phyloP scores from a whole-genome alignment of 2,888 invertebrate species.

The Lasioglossum figueresi region DNA sequence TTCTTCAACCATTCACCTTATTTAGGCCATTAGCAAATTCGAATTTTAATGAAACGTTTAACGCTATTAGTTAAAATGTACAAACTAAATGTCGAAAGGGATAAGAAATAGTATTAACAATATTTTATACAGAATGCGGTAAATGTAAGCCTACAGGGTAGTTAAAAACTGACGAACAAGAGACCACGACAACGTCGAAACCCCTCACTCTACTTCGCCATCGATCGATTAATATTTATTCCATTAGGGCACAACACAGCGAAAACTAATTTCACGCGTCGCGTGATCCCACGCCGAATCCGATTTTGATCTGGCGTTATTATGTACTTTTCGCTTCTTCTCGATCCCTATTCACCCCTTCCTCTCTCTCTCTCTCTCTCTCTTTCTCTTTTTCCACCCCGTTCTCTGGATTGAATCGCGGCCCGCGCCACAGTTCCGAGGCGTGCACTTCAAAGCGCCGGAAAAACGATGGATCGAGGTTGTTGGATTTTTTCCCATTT shows the following conservation, averaged over 20 bases:
- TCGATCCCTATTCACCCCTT: conserved; percentile 5
- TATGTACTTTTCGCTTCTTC: conserved; percentile 45
- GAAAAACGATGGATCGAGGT: conserved; percentile 68
- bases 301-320: conserved; percentile 63
- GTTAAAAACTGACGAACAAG: conserved; percentile 14
- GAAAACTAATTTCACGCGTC: conserved; percentile 69
- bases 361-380: not conserved
- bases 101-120: not conserved
- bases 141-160: not conserved
- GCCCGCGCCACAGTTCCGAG: conserved; percentile 27
- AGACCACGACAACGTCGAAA: not conserved
- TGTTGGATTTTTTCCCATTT: conserved; percentile 58
- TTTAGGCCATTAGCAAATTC: not conserved
- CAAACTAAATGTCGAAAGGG: not conserved
- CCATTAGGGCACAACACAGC: conserved; percentile 34
- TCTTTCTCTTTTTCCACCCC: conserved; percentile 3
- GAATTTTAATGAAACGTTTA: not conserved
- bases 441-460: conserved; percentile 56
- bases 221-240: conserved; percentile 58
- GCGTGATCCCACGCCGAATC: conserved; percentile 49
- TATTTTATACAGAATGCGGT: not conserved
- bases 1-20: not conserved
- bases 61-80: not conserved
- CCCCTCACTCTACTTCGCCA: not conserved
- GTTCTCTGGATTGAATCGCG: conserved; percentile 51